A percentile compares a stretch with the other conserved stretches of the same genome.
These are phyloP conservation scores for Apamea crenata DNA, from an alignment of 2,888 invertebrate species.

Conservation along the genomic window DNA sequence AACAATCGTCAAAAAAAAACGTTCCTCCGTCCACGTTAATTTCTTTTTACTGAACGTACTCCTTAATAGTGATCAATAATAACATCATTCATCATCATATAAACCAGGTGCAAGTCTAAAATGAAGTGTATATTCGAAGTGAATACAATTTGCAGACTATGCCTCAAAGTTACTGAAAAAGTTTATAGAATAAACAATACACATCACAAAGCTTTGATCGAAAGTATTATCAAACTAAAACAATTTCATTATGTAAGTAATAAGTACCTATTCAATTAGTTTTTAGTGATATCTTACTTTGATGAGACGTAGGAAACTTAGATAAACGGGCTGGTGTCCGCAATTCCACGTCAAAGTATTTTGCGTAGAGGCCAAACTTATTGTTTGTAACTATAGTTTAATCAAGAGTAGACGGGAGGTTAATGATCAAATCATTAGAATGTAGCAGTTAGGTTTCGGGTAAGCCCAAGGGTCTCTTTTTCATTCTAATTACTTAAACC, in stretches of 20 bases:
- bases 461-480: not conserved
- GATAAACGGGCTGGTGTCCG: not conserved
- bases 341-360: not conserved
- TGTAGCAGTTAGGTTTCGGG: not conserved
- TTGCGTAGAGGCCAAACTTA: not conserved
- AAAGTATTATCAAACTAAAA: constrained; percentile 35
- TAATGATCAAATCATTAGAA: not conserved
- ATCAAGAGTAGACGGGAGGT: not conserved
- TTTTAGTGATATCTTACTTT: not conserved
- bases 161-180: constrained; percentile 34
- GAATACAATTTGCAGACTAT: constrained; percentile 35
- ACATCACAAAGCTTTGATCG: constrained; percentile 21
- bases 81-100: no score
- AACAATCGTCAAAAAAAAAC: not conserved
- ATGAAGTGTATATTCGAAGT: constrained; percentile 30
- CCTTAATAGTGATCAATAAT: not conserved
- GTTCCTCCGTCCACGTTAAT: no score
- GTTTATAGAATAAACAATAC: constrained; percentile 13
- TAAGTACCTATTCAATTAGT: constrained; percentile 16
- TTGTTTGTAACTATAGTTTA: not conserved
- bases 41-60: not conserved
- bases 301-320: not conserved
- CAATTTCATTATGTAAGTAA: constrained; percentile 31
- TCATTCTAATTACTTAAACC: not conserved
- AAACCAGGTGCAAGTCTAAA: not conserved